Evolutionary conservation across 2,113 vertebrate genomes (phyloP).

Genomic region (Jacana jacana): DNA sequence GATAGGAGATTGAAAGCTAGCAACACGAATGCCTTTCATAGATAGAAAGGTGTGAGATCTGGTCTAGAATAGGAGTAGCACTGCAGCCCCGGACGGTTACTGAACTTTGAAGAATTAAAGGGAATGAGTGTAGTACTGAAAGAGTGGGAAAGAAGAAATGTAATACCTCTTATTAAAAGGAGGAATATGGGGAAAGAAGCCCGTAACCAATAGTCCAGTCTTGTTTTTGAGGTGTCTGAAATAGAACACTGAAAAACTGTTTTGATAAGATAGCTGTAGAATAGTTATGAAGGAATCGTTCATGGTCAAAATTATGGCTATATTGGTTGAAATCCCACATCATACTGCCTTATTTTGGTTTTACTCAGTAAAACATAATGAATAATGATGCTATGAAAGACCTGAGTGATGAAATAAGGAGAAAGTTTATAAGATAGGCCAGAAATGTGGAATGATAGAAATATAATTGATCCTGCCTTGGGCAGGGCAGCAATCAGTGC

Average conservation of each 20-base stretch:
- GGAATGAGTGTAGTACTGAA: not conserved
- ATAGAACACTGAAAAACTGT: not conserved
- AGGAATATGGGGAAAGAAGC: not conserved
- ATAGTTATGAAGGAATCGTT: not conserved
- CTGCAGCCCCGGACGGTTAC: not conserved
- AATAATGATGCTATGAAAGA: not conserved
- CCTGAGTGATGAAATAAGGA: not conserved
- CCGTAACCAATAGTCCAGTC: not conserved
- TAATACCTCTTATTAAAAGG: not conserved
- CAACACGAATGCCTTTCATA: not conserved
- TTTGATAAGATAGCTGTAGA: not conserved
- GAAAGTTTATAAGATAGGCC: not conserved
- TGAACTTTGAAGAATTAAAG: not conserved
- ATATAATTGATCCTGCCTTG: not conserved
- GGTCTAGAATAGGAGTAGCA: not conserved
- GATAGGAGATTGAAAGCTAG: not conserved
- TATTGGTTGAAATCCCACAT: not conserved
- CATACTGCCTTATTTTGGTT: not conserved
- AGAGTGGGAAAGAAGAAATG: not conserved
- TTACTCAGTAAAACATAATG: not conserved
- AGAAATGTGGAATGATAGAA: not conserved
- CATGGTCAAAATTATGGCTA: not conserved
- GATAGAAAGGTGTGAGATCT: not conserved
- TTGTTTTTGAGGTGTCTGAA: not conserved
- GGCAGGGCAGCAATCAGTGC: not conserved